Evolutionary conservation across 2,888 invertebrate genomes (phyloP).

Genomic region (Syrphus vitripennis): DNA sequence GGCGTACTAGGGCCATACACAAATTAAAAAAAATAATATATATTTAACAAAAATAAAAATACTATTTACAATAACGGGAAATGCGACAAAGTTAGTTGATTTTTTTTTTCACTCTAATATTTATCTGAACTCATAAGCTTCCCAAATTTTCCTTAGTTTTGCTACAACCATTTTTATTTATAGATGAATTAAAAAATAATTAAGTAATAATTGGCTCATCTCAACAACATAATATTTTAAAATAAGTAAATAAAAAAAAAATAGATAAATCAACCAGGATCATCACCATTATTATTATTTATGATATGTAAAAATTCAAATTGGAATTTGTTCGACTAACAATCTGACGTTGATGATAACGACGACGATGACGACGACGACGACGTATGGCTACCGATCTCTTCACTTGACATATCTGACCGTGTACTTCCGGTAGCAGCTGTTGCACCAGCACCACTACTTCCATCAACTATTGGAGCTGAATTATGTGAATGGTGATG

Average conservation of each 20-base stretch:
- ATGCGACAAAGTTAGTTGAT: background rate
- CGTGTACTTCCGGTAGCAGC: slow-evolving; percentile 48
- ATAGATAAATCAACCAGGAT: background rate
- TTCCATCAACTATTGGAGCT: slow-evolving; percentile 63
- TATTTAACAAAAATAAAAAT: slow-evolving; percentile 10
- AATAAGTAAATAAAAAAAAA: slow-evolving; percentile 21
- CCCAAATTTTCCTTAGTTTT: slow-evolving; percentile 17
- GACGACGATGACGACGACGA: no score
- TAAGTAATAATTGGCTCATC: slow-evolving; percentile 64
- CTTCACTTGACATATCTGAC: slow-evolving; percentile 41
- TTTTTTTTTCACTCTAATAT: background rate
- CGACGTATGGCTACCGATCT: slow-evolving; percentile 26
- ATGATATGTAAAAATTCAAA: slow-evolving; percentile 24
- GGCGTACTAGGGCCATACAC: slow-evolving; percentile 2
- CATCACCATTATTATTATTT: no score
- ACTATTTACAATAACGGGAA: slow-evolving; percentile 38
- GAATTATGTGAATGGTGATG: slow-evolving; percentile 72
- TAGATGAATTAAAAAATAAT: slow-evolving; percentile 23
- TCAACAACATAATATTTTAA: slow-evolving; percentile 39
- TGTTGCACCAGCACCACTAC: slow-evolving; percentile 68
- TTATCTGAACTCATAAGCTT: background rate
- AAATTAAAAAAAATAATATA: no score
- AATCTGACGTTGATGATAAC: no score
- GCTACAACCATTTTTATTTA: slow-evolving; percentile 36
- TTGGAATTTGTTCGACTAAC: no score